Base-by-base conservation (phyloP, 2,113 vertebrate species). In the Piprites chloris region DNA sequence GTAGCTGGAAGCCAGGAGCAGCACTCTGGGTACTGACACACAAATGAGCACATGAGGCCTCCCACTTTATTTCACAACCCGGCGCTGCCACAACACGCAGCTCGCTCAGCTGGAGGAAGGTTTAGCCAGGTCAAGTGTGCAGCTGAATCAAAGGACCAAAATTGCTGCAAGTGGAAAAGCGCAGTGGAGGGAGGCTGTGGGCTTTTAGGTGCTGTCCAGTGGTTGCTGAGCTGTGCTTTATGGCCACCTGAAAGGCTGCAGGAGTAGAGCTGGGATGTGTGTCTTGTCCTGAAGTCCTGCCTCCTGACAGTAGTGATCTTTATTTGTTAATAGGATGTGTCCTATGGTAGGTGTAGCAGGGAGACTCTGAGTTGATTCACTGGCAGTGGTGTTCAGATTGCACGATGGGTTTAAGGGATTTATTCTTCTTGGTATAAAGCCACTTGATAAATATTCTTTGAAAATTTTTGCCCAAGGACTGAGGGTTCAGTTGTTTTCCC, bases 51-150 rank as follows among this genome's bases (percentile, higher is more conserved):
- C 87, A 35, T 22, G 35, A 75, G 88, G 90, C 84, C 89, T 97
- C 95, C 95, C 91, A 84, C 87, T 95, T 95, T 41, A 91, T 97
- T 96, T 96, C 93, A 95, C 94, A 97, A 47, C 49, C 93, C 76
- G 26, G 92, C 2, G 66, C 96, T 96, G 95, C 96, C 92, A 75
- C 96, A 85, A 94, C 96, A 95, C 3, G 92, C 92, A 89, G 90
- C 83, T 80, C 67, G 76, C 88, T 90, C 92, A 78, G 93, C 93
- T 95, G 96, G 85, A 95, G 90, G 22, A n/a, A 85, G 93, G 95
- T 96, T 95, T 96, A 96, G 94, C 93, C 96, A 82, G 96, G 96
- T 97, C 95, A 97, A 93, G 92, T 88, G 89, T 91, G 94, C 93
- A 86, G 82, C 68, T 28, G 27, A 92, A 93, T 96, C 92, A 95